These are phyloP conservation scores for Nycticebus coucang DNA, from an alignment of 2,113 vertebrate genomes.

Conservation along the genomic window DNA sequence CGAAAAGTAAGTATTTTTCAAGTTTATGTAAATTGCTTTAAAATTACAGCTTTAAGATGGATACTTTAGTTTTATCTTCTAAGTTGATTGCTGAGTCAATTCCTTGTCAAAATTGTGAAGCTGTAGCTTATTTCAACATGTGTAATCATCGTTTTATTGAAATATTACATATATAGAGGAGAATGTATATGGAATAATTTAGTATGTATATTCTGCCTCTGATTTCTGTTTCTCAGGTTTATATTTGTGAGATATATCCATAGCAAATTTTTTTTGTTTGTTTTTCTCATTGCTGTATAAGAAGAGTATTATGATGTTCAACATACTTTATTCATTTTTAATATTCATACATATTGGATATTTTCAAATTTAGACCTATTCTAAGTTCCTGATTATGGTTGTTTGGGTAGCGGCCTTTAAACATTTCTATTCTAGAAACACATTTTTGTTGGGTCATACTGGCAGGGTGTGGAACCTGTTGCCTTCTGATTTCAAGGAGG, in stretches of 20 bases:
- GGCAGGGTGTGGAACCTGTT: too few relatives aligned
- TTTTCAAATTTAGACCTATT: background rate
- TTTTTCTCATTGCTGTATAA: background rate
- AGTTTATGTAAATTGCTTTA: constrained; percentile 6
- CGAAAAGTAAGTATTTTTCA: constrained; percentile 19
- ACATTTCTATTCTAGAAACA: background rate
- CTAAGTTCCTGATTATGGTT: background rate
- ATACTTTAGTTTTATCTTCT: background rate
- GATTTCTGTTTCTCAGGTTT: background rate
- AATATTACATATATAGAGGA: background rate
- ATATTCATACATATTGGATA: background rate
- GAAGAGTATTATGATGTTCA: background rate
- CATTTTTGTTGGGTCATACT: background rate
- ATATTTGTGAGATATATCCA: background rate
- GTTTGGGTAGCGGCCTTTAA: background rate
- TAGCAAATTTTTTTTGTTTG: background rate
- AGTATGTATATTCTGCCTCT: background rate
- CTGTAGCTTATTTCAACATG: background rate
- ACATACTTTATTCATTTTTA: background rate
- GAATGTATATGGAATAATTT: background rate
- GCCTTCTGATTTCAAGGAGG: too few relatives aligned
- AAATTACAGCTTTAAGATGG: background rate
- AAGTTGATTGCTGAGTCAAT: background rate
- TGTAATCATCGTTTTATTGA: background rate
- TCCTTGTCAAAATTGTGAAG: background rate